phyloP scores from a whole-genome alignment of 2,113 vertebrate genomes.

The Pardalotus punctatus region DNA sequence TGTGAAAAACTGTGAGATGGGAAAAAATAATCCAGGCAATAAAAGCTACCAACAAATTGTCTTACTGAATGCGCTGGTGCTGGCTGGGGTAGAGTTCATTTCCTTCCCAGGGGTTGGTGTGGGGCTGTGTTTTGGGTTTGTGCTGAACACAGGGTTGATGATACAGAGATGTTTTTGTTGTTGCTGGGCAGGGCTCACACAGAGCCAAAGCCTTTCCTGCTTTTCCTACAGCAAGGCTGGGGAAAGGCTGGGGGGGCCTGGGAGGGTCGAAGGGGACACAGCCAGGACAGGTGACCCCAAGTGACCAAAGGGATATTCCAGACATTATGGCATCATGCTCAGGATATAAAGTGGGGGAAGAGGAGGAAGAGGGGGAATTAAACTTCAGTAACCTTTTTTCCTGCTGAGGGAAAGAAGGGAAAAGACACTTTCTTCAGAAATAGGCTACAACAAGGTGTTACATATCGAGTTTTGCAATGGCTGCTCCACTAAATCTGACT shows the following conservation, averaged over 20 bases:
- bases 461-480: not conserved
- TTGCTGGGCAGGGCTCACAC: not conserved
- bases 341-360: too few relatives aligned
- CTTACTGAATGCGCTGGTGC: not conserved
- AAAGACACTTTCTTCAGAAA: not conserved
- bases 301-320: not conserved
- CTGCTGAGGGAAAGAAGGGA: not conserved
- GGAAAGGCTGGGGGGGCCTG: not conserved
- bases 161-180: not conserved
- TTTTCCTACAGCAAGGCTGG: not conserved
- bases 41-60: not conserved
- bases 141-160: not conserved
- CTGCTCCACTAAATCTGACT: not conserved
- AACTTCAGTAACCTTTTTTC: not conserved
- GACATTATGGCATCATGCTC: not conserved
- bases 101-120: not conserved
- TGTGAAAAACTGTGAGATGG: not conserved
- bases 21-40: not conserved
- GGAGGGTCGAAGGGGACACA: not conserved
- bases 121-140: not conserved
- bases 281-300: not conserved
- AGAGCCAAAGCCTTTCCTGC: not conserved
- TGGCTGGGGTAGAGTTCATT: not conserved
- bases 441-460: fast-evolving
- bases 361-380: not conserved